Evolutionary conservation across 2,888 invertebrate species (phyloP), one percentile per base, ranked within the genome.

Genomic region (Drosophila anomalipes): DNA sequence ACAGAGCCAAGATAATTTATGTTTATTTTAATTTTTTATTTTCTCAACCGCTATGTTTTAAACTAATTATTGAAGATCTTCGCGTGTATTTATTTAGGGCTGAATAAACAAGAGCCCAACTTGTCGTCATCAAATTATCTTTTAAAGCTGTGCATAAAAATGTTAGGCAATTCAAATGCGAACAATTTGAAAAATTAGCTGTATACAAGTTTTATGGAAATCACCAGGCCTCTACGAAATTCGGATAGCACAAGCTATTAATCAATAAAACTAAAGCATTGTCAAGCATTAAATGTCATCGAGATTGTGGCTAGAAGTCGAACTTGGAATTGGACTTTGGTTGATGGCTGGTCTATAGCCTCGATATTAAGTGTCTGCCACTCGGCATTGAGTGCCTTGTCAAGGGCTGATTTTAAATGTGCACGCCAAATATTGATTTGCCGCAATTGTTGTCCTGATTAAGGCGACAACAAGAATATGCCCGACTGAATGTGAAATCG

Each of bases 371-470:
- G 77, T 65, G 62, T 30, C 49, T 28, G 0, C 49, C 61, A 60
- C 61, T 72, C 22, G 37, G 57, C 60, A 19, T 6, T 47, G 28
- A 74, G 57, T 61, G 75, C 12, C 44, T 30, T n/a, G 33, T 44
- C 51, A 53, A 44, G 58, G 39, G 35, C 70, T 64, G 54, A 61
- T 70, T 79, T 70, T 16, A 79, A 70, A 65, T 79, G 56, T 37
- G 74, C 71, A 61, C 75, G 73, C 79, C 82, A 83, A 89, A 79
- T 85, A 85, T 85, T 89, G 89, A 85, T 85, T 88, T 69, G 59
- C 58, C 28, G 58, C 58, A 83, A 74, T 74, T 74, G 53, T 68
- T 79, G 51, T 52, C 35, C 67, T 63, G 70, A 76, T 86, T 79
- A 74, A 79, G 76, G 70, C 69, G 53, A 70, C 71, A 72, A 44